These are phyloP conservation scores for Vultur gryphus DNA, from an alignment of 2,797 vertebrate genomes.

Conservation along the genomic window DNA sequence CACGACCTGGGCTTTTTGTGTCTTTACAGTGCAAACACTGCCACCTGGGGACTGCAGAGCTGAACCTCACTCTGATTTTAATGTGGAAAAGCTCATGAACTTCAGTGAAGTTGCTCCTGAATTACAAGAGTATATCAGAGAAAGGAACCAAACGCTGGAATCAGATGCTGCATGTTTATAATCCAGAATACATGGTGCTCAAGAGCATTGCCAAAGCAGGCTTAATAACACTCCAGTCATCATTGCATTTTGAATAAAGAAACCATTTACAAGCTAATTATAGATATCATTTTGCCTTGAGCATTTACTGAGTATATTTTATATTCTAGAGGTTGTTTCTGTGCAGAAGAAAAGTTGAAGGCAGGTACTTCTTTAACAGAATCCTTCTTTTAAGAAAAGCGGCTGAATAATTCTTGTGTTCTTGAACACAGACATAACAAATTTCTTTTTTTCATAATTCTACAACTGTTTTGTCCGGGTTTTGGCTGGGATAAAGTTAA, in stretches of 20 bases:
- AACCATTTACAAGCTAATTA: not conserved
- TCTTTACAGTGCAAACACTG: not conserved
- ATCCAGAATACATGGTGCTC: not conserved
- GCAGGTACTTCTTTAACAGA: not conserved
- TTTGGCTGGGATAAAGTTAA: too few species aligned
- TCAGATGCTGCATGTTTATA: not conserved
- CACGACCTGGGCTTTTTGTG: fast-evolving
- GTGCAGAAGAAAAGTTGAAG: not conserved
- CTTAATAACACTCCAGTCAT: not conserved
- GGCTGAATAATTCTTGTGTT: not conserved
- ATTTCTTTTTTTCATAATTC: not conserved
- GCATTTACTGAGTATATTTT: not conserved
- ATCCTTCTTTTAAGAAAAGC: not conserved
- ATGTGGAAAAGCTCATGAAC: not conserved
- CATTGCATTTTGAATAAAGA: not conserved
- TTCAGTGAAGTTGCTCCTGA: not conserved
- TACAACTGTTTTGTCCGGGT: not conserved
- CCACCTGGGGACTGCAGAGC: not conserved
- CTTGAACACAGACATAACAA: not conserved
- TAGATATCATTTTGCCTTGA: not conserved
- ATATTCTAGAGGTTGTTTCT: not conserved
- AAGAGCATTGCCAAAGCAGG: not conserved
- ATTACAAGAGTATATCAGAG: not conserved
- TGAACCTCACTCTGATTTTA: fast-evolving
- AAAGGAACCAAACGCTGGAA: not conserved